phyloP scores from a whole-genome alignment of 2,797 vertebrate species.

The Momotus momota region DNA sequence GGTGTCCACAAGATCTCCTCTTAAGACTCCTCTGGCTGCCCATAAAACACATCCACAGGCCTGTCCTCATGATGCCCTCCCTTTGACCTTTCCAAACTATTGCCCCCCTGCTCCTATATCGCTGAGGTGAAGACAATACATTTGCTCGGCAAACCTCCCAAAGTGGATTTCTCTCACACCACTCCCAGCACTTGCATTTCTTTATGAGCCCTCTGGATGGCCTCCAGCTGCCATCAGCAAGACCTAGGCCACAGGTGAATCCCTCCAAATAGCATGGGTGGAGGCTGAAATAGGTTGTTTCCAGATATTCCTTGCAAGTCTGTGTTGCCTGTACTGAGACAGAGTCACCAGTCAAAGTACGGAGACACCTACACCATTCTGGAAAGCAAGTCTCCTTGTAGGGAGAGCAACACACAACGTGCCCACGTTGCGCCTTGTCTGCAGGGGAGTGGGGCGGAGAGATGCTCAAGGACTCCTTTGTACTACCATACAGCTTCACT shows the following conservation, averaged over 20 bases:
- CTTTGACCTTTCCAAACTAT: background rate
- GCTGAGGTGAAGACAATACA: background rate
- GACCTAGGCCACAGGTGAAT: background rate
- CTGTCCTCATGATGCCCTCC: background rate
- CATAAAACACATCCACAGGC: background rate
- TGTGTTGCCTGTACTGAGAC: background rate
- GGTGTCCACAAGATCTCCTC: background rate
- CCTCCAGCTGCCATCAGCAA: background rate
- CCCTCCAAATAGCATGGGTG: background rate
- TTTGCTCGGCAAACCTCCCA: background rate
- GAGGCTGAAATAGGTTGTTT: background rate
- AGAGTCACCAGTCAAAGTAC: background rate
- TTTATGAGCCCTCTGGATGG: background rate
- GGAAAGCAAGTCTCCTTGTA: background rate
- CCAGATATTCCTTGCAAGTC: background rate
- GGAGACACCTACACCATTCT: background rate
- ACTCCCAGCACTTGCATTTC: background rate
- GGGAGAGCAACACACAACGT: fast-evolving
- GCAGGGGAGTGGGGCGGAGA: background rate
- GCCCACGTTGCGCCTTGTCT: background rate
- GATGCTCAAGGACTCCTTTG: background rate
- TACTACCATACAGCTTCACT: constrained; percentile 47
- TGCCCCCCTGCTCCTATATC: background rate
- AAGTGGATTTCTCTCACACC: background rate
- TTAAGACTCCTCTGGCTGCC: background rate